These are phyloP conservation scores for Semnornis frantzii DNA, from an alignment of 2,113 vertebrate species.

Conservation along the genomic window DNA sequence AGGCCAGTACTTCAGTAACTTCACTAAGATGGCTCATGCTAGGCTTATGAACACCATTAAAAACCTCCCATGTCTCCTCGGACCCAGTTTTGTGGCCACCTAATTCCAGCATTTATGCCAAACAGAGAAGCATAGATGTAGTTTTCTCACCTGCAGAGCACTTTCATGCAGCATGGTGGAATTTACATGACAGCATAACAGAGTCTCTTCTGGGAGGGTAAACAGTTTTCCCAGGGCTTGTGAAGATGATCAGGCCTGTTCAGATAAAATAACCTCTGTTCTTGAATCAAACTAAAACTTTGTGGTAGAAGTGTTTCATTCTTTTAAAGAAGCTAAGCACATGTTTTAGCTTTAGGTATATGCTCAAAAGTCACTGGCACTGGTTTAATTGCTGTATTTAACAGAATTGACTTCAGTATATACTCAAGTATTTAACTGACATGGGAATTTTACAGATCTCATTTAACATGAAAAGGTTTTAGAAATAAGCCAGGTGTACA, in stretches of 20 bases:
- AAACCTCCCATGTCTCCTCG: not conserved
- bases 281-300: not conserved
- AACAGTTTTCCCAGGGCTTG: not conserved
- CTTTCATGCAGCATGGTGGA: not conserved
- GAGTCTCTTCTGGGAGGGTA: not conserved
- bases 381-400: not conserved
- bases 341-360: not conserved
- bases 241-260: not conserved
- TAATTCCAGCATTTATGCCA: not conserved
- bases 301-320: too few relatives aligned
- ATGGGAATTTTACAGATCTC: constrained; percentile 12
- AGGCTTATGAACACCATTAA: not conserved
- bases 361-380: not conserved
- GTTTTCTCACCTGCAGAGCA: not conserved
- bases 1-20: not conserved
- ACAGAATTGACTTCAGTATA: not conserved
- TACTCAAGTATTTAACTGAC: not conserved
- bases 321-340: not conserved
- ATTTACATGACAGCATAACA: not conserved
- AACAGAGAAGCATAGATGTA: not conserved
- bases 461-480: not conserved
- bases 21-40: not conserved
- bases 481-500: not conserved
- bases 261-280: not conserved
- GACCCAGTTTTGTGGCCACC: not conserved